phyloP scores from a whole-genome alignment of 2,797 vertebrate species.

The Fundulus diaphanus region DNA sequence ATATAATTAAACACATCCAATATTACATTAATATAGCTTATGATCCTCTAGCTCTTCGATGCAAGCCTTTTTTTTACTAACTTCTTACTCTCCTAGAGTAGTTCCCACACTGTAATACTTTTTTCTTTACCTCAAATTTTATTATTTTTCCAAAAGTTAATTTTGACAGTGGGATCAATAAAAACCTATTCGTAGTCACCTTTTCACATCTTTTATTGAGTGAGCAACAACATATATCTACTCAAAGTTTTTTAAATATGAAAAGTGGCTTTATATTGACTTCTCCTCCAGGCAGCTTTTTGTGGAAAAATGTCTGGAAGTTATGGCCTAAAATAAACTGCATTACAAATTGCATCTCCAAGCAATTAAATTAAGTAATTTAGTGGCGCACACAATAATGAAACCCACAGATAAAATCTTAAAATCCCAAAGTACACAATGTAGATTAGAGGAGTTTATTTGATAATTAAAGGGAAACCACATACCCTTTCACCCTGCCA shows the following conservation, averaged over 20 bases:
- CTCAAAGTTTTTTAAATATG: neutral
- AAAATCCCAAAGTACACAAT: neutral
- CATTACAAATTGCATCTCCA: neutral
- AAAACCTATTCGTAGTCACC: neutral
- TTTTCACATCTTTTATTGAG: neutral
- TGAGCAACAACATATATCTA: neutral
- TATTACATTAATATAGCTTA: neutral
- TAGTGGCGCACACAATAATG: neutral
- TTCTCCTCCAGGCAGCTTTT: neutral
- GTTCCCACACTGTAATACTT: neutral
- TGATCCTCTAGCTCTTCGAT: neutral
- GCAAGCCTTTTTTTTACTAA: neutral
- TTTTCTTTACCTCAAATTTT: neutral
- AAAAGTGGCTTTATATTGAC: neutral
- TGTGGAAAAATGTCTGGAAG: neutral
- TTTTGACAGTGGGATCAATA: neutral
- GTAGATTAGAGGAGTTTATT: neutral
- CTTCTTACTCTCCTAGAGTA: neutral
- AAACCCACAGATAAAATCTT: neutral
- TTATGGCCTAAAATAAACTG: neutral
- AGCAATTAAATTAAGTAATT: neutral
- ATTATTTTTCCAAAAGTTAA: neutral
- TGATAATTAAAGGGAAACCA: neutral
- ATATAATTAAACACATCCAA: too few species aligned
- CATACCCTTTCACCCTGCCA: neutral